Base-by-base conservation (phyloP, 2,113 vertebrate species). In the Gymnogyps californianus region DNA sequence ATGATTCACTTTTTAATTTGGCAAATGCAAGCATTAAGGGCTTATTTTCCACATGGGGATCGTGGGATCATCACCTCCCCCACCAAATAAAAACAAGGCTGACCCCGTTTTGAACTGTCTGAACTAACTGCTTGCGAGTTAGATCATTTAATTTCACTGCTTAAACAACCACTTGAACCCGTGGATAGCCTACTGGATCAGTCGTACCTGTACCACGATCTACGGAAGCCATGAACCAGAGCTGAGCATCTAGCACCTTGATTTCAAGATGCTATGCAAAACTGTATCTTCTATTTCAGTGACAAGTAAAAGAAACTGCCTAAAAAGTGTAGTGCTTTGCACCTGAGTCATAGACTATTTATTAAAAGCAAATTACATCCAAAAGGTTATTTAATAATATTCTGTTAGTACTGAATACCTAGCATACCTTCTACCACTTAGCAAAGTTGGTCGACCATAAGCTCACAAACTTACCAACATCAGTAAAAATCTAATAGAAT, bases 141-240 rank as follows among this genome's bases (percentile, higher is more conserved):
- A 16, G 15, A 72, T 26, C 2, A n/a, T 26, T 38, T 64, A 7
- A 67, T 67, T 85, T 67, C 54, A 51, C 61, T 42, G 42, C 65
- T 62, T 62, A 14, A 62, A 62, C 7, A 13, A 29, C 34, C 34
- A 40, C 51, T 3, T n/a, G 47, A 79, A 75, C 85, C 59, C 67
- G 46, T 2, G 7, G 42, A 38, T 6, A 62, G 51, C 29, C 44
- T 38, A 15, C 10, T 6, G 15, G 46, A 69, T 72, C 34, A 29
- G 51, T 8, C 0, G 0, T 11, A 62, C 13, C 19, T 0, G 0
- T 12, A 57, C 40, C 14, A 31, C 1, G 25, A 55, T 3, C 29
- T 8, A 61, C 21, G 24, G 19, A 72, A 67, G 59, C n/a, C 28
- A 38, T 2, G 13, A 87, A 64, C 7, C 49, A 65, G 32, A 80